A percentile compares a stretch with the other conserved stretches of the same genome.
These are phyloP conservation scores for Crocidura indochinensis DNA, from an alignment of 2,797 vertebrate species.

Conservation along the genomic window DNA sequence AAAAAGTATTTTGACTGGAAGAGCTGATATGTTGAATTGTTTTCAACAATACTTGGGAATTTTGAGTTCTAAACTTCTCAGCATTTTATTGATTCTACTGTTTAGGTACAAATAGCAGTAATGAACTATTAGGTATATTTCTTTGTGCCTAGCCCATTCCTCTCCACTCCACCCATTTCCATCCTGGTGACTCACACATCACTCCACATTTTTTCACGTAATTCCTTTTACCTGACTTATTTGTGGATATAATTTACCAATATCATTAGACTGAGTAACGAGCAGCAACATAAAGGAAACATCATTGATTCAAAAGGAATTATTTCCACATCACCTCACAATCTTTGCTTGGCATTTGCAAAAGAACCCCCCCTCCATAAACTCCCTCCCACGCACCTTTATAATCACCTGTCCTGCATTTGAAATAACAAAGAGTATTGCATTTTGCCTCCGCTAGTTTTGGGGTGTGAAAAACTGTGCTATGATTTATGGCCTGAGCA, in stretches of 20 bases:
- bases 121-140: slow-evolving; percentile 31
- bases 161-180: slow-evolving; percentile 73
- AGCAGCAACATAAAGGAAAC: slow-evolving; percentile 86
- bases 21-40: slow-evolving; percentile 33
- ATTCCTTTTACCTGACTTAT: slow-evolving; percentile 81
- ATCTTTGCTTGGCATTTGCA: slow-evolving; percentile 81
- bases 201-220: slow-evolving; percentile 81
- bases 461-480: slow-evolving; percentile 73
- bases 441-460: slow-evolving; percentile 80
- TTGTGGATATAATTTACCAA: slow-evolving; percentile 80
- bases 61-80: slow-evolving; percentile 48
- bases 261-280: slow-evolving; percentile 82
- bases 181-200: slow-evolving; percentile 47
- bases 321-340: slow-evolving; percentile 86
- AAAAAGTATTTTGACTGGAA: slow-evolving; percentile 15
- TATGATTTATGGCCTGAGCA: slow-evolving; percentile 86
- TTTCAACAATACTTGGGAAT: slow-evolving; percentile 41
- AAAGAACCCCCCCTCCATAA: neutral
- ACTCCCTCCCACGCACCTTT: neutral
- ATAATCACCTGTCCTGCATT: slow-evolving; percentile 85
- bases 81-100: slow-evolving; percentile 58
- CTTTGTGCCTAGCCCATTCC: slow-evolving; percentile 57
- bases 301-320: slow-evolving; percentile 85
- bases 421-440: slow-evolving; percentile 76
- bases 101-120: slow-evolving; percentile 78